Base-by-base conservation (phyloP, 2,888 invertebrate genomes). In the Orthosia incerta region DNA sequence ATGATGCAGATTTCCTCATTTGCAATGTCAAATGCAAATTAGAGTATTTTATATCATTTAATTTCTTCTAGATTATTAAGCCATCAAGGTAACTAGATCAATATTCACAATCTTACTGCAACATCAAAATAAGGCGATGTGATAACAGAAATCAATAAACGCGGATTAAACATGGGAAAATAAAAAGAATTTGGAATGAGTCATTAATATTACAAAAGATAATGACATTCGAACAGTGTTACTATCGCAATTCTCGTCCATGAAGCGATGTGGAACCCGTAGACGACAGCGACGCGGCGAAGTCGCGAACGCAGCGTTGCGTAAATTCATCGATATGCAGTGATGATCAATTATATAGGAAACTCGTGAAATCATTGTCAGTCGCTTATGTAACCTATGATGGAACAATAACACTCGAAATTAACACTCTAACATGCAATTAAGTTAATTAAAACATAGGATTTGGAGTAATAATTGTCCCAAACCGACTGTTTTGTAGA, bases 321-420 rank as follows among this genome's bases (percentile, higher is more conserved):
- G 91, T 89, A 93, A 94, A 90, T 87, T 88, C 90, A 93, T 93
- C 92, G 92, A 92, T 91, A 93, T 93, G 92, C 93, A 89, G 91
- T 89, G 89, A 91, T 90, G 90, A 92, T 89, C 92, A 91, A 91
- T 86, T 91, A 90, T 90, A 89, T 88, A 88, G 85, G 85, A 84
- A 88, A 89, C 84, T 88, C 86, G 88, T 86, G 87, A 89, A 89
- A 88, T 88, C 88, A 89, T 88, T 87, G 86, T 87, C 86, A 82
- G 74, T 79, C 68, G 53, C 69, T 93, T 92, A 91, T 89, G 88
- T 91, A 93, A 93, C 74, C 68, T 85, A 85, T 88, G 89, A 89
- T 91, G 88, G 85, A 84, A 87, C 79, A 89, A 90, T 84, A 86
- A 81, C 67, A 72, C 55, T 23, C 48, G n/a, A 46, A 31, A 72